These are phyloP conservation scores for Congeria kusceri DNA, from an alignment of 2,888 invertebrate species.

Conservation along the genomic window DNA sequence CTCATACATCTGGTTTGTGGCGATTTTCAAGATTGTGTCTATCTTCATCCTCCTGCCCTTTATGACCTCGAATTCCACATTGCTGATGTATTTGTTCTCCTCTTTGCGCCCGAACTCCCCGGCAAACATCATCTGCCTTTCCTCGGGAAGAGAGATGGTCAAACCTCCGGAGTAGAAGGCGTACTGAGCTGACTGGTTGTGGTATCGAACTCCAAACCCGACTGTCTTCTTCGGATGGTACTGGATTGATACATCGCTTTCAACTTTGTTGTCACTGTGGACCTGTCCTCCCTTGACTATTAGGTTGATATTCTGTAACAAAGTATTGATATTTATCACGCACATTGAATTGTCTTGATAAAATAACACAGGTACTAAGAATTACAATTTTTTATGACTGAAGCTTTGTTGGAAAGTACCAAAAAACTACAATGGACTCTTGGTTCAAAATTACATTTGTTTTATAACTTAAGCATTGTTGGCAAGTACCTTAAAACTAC, in stretches of 20 bases:
- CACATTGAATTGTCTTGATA: too few relatives aligned
- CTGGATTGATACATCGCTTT: constrained; percentile 48
- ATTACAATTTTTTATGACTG: too few relatives aligned
- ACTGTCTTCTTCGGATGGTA: constrained; percentile 66
- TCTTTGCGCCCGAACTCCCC: constrained; percentile 52
- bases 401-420: too few relatives aligned
- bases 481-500: too few relatives aligned
- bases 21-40: constrained; percentile 52
- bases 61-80: constrained; percentile 60
- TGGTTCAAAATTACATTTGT: too few relatives aligned
- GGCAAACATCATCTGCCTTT: constrained; percentile 54
- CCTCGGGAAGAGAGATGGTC: constrained; percentile 43
- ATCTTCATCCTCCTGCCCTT: constrained; percentile 55
- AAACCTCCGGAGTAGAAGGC: constrained; percentile 54
- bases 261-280: constrained; percentile 52
- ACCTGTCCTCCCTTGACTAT: constrained; percentile 61
- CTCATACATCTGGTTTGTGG: constrained; percentile 50
- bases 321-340: not conserved
- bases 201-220: constrained; percentile 39
- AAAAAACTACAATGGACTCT: too few relatives aligned
- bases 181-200: constrained; percentile 45
- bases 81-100: constrained; percentile 58
- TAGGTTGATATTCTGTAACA: constrained; percentile 66
- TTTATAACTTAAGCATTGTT: too few relatives aligned
- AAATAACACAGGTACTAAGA: too few relatives aligned